Conservation (phyloP, 2,888 invertebrate genomes). For the Ormyrus thymus region DNA sequence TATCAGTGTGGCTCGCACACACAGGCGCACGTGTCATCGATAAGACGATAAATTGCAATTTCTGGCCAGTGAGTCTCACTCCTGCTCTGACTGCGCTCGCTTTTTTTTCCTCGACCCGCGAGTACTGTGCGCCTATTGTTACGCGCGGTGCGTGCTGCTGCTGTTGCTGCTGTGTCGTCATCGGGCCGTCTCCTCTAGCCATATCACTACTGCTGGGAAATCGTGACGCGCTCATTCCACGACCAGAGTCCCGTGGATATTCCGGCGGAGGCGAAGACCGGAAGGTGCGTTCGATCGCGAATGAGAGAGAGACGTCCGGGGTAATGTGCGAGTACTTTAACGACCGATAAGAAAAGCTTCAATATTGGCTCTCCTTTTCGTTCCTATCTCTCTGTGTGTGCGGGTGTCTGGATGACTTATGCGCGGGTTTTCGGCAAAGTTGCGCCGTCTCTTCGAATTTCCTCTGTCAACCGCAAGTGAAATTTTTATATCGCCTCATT, state of each 20-base stretch:
- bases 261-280: constrained; percentile 49
- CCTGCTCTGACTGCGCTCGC: not conserved
- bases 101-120: not conserved
- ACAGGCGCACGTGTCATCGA: constrained; percentile 47
- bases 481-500: no score
- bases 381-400: no score
- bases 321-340: no score
- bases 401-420: no score
- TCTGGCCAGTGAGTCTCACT: not conserved
- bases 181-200: no score
- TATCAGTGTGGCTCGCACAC: constrained; percentile 32
- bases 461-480: no score
- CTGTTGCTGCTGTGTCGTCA: no score
- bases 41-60: constrained; percentile 33
- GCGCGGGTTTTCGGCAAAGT: no score
- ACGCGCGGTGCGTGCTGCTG: not conserved
- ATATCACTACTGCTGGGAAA: not conserved
- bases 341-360: not conserved
- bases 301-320: no score
- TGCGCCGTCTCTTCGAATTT: no score
- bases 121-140: constrained; percentile 9
- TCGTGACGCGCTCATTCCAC: constrained; percentile 40
- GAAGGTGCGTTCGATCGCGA: constrained; percentile 37
- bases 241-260: constrained; percentile 38
- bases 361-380: not conserved